Conservation (phyloP, 2,113 vertebrate genomes). For the Actenoides lindsayi region DNA sequence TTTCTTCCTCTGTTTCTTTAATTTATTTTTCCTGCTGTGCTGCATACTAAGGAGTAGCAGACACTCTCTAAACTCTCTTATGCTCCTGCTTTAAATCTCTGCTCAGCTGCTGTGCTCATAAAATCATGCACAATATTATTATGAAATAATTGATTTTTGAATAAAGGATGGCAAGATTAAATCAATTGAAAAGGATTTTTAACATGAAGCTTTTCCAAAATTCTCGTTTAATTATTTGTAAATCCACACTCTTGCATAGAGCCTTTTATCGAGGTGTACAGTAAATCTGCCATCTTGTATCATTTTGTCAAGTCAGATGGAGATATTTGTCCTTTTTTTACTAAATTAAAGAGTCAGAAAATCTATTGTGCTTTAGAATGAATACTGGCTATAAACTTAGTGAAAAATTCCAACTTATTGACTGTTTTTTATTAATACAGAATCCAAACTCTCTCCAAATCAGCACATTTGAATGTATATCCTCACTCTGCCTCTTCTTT, state of each 20-base stretch:
- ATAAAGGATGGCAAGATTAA: background rate
- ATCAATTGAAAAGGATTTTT: background rate
- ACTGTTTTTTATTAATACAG: background rate
- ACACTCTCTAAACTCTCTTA: background rate
- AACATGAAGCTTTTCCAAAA: background rate
- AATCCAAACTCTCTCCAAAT: background rate
- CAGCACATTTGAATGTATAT: background rate
- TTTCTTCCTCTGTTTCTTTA: background rate
- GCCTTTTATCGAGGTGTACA: background rate
- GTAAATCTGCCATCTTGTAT: background rate
- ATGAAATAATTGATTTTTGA: background rate
- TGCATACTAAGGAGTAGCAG: background rate
- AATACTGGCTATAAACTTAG: background rate
- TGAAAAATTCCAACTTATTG: background rate
- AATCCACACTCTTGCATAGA: background rate
- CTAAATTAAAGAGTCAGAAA: background rate
- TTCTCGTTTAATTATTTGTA: conserved; percentile 7
- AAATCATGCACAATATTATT: background rate
- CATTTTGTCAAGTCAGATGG: background rate
- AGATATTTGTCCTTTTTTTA: background rate
- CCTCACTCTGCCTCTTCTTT: background rate
- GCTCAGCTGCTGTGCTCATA: background rate
- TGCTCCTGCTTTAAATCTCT: background rate
- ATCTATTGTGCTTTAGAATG: background rate
- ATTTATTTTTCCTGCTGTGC: conserved; percentile 3